Evolutionary conservation across 2,113 vertebrate genomes (phyloP).

Genomic region (Synchiropus splendidus): DNA sequence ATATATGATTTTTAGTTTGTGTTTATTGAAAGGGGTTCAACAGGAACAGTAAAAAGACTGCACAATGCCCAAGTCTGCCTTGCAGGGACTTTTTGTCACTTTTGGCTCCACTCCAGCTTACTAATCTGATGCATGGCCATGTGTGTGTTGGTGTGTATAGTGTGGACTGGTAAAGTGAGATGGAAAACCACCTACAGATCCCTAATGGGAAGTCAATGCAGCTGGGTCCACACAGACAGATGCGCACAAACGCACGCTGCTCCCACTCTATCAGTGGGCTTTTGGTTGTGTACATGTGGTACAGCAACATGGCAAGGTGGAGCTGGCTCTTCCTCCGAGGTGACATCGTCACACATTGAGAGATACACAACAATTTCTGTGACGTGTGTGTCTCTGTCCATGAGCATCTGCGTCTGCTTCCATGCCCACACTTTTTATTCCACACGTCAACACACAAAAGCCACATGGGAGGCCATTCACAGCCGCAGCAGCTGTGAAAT

Average conservation of each 20-base stretch:
- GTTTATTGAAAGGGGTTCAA: too few species aligned
- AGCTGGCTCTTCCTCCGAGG: conserved; percentile 35
- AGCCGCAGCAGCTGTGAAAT: conserved; percentile 64
- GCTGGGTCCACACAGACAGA: conserved; percentile 50
- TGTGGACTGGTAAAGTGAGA: conserved; percentile 36
- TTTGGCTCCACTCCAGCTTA: conserved; percentile 23
- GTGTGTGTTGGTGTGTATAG: conserved; percentile 26
- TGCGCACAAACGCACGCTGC: conserved; percentile 16
- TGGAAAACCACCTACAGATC: conserved; percentile 46
- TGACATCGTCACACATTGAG: conserved; percentile 41
- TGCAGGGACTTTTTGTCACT: conserved; percentile 3
- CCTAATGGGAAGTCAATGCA: conserved; percentile 52
- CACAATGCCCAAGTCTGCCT: not conserved
- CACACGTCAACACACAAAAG: conserved; percentile 64
- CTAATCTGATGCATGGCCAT: conserved; percentile 34
- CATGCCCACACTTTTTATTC: conserved; percentile 50
- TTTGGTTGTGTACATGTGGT: conserved; percentile 46
- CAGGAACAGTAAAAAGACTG: too few species aligned
- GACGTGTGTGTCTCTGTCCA: conserved; percentile 12
- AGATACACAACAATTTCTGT: conserved; percentile 8
- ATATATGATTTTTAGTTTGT: too few species aligned
- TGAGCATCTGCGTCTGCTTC: conserved; percentile 46
- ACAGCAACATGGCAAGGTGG: conserved; percentile 54
- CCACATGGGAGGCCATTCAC: conserved; percentile 62
- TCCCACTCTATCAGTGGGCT: conserved; percentile 42